Evolutionary conservation across 30 jellyfish, hydroid and myxozoan species (phyloP), one percentile per base, ranked within the genome.

Genomic region (Cassiopea andromeda): DNA sequence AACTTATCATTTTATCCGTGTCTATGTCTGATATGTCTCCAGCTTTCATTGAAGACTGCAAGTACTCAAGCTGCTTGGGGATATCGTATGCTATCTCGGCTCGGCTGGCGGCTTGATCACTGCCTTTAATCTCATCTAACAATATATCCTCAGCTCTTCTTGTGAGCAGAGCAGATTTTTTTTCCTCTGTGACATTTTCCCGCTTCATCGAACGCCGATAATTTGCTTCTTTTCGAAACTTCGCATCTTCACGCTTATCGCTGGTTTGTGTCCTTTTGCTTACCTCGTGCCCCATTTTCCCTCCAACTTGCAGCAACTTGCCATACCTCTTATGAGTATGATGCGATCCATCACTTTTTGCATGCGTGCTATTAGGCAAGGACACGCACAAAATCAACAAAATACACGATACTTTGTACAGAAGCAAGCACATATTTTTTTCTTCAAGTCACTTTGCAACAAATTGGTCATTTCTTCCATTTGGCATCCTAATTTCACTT

Each of bases 61-160:
- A 45, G 50, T 17, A 76, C 4, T 81, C 92, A 4, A 46, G 73
- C 57, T 87, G 89, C 50, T 87, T 76, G 38, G 94, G 94, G 13
- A 87, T 76, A 54, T 87, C 77, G 18, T 4, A 75, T 27, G 94
- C 46, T 1, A 77, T 70, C 69, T 87, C 94, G 2, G 89, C 94
- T 6, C 89, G 64, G 64, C 46, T 77, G 38, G 94, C 94, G 3
- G 94, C 94, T 60, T 87, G 94, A 75, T 87, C 94, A 60, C 94
- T 87, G 15, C 94, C 81, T 43, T 48, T 87, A 2, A 87, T 87
- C 49, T 87, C 94, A 70, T 87, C 94, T 89, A 75, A 15, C 13
- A 87, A 80, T n/a, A 87, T 75, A 45, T 87, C 89, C 75, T 75
- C 94, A 2, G 84, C 94, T 19, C 60, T 60, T 10, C 75, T 73